Percentiles rank a stretch among this genome's conserved stretches.
These are phyloP conservation scores for Sylvilagus floridanus DNA, from an alignment of 2,797 vertebrate species.

Conservation along the genomic window DNA sequence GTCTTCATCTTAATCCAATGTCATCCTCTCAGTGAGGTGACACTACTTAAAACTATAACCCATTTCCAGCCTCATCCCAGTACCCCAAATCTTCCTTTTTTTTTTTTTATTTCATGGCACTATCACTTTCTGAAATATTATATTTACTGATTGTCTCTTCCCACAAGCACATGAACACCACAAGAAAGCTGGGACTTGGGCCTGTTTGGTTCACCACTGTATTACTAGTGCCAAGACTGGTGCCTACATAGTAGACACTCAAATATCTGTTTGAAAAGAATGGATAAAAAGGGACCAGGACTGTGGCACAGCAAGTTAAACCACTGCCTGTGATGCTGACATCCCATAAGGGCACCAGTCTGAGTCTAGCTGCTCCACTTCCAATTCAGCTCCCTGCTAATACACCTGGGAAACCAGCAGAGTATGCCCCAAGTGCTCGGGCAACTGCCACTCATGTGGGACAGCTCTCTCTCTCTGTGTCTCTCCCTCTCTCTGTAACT, in stretches of 20 bases:
- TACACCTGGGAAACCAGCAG: too few relatives aligned
- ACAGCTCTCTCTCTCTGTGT: too few relatives aligned
- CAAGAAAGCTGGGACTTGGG: background rate
- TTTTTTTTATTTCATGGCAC: background rate
- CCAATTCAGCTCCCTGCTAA: too few relatives aligned
- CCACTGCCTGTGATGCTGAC: too few relatives aligned
- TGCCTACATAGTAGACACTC: background rate
- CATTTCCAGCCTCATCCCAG: background rate
- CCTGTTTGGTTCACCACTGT: background rate
- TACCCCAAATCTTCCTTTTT: background rate
- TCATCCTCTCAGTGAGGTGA: background rate
- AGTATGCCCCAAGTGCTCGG: too few relatives aligned
- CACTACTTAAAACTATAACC: background rate
- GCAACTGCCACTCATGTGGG: too few relatives aligned
- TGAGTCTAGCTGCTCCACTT: too few relatives aligned
- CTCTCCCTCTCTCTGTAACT: too few relatives aligned
- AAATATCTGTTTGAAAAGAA: slow-evolving; percentile 3
- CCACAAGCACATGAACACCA: background rate
- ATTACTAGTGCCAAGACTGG: background rate
- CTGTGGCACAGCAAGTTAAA: too few relatives aligned
- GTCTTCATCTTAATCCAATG: background rate
- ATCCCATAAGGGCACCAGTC: too few relatives aligned
- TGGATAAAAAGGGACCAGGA: background rate
- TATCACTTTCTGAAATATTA: background rate
- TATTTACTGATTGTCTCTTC: background rate